Conservation (phyloP, 2,888 invertebrate species). For the Lysandra bellargus region DNA sequence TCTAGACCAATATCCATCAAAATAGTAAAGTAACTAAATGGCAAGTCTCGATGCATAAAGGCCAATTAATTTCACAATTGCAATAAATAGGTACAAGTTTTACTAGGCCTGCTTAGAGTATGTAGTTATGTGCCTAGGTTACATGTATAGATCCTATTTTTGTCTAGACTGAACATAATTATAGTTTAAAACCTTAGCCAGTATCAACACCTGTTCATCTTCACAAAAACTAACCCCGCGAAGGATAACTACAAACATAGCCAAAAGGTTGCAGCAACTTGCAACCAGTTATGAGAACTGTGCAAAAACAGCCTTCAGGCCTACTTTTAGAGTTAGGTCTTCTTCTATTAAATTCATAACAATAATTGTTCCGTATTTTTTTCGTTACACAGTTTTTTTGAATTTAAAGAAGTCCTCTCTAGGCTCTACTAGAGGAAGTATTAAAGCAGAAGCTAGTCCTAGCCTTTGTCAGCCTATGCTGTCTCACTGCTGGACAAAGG, state of each 20-base stretch:
- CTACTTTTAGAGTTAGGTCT: background rate
- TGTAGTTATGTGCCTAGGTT: background rate
- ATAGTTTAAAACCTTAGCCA: background rate
- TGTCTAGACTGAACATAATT: background rate
- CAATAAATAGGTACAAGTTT: background rate
- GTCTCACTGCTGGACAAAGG: too few species aligned
- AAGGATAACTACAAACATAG: conserved; percentile 9
- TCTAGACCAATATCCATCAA: conserved; percentile 6
- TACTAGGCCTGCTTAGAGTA: background rate
- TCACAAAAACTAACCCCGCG: conserved; percentile 6
- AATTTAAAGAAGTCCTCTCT: too few species aligned
- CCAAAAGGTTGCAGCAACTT: background rate
- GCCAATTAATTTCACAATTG: background rate
- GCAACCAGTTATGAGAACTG: conserved; percentile 15
- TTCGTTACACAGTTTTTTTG: background rate
- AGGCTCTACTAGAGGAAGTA: too few species aligned
- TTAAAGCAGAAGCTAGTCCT: too few species aligned
- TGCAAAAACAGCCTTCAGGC: background rate
- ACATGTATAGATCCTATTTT: background rate
- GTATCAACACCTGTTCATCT: background rate
- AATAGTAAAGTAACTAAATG: background rate
- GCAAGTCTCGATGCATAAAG: background rate
- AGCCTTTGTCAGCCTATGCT: too few species aligned
- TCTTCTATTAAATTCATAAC: background rate
- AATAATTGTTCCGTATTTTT: background rate